phyloP scores from a whole-genome alignment of 1,140 invertebrate genomes.

The Drosophila leontia region DNA sequence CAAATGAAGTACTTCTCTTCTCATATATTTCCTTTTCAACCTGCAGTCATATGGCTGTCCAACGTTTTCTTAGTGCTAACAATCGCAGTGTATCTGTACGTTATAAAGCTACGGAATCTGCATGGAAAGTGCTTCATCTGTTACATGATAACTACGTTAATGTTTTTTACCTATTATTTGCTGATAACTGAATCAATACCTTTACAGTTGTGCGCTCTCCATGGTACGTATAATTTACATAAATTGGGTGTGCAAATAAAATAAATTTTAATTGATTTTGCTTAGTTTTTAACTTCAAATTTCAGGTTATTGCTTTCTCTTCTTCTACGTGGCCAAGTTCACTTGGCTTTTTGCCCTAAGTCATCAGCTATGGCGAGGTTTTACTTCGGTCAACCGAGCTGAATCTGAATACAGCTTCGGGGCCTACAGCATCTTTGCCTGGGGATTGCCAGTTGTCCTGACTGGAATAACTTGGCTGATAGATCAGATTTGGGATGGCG shows the following conservation, averaged over 20 bases:
- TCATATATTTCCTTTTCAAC: too few species aligned
- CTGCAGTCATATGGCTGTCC: neutral
- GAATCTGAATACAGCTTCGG: neutral
- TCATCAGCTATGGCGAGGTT: neutral
- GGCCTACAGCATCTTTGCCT: neutral
- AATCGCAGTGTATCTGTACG: neutral
- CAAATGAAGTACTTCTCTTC: too few species aligned
- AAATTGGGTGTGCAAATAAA: too few species aligned
- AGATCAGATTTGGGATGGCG: too few species aligned
- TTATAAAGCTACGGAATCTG: neutral
- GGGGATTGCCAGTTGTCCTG: too few species aligned
- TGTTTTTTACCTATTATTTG: too few species aligned
- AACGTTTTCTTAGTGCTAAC: neutral
- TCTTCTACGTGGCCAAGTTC: neutral
- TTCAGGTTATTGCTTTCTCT: neutral
- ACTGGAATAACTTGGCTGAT: too few species aligned
- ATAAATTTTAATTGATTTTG: too few species aligned
- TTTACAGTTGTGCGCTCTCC: neutral
- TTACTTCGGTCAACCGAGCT: neutral
- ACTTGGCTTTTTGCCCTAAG: neutral
- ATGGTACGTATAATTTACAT: neutral
- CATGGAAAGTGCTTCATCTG: neutral
- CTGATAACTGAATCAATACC: too few species aligned
- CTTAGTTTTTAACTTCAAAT: too few species aligned
- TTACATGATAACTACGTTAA: too few species aligned